These are phyloP conservation scores for Volucella inflata DNA, from an alignment of 2,888 invertebrate genomes.

Conservation along the genomic window DNA sequence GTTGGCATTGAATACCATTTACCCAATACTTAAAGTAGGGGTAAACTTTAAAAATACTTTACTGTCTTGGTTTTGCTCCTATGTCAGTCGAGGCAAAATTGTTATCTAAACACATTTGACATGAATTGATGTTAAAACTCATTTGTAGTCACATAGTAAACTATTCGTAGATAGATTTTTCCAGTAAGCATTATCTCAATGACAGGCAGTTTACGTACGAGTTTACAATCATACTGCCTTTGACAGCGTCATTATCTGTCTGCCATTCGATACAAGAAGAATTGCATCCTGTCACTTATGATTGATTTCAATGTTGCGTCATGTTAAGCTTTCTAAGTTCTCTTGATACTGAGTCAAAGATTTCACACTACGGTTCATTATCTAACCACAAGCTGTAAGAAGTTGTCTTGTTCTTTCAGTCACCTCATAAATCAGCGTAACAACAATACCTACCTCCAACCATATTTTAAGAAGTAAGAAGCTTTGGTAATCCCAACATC, in stretches of 20 bases:
- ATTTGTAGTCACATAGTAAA: slow-evolving; percentile 35
- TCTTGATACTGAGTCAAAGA: slow-evolving; percentile 46
- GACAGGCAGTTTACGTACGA: slow-evolving; percentile 27
- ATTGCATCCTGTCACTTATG: slow-evolving; percentile 47
- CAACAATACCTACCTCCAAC: slow-evolving; percentile 48
- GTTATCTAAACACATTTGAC: slow-evolving; percentile 47
- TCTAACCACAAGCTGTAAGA: slow-evolving; percentile 12
- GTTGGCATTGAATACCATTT: slow-evolving; percentile 10
- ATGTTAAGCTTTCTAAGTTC: slow-evolving; percentile 9
- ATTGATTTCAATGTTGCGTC: slow-evolving; percentile 60
- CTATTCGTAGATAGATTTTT: slow-evolving; percentile 12
- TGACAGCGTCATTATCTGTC: slow-evolving; percentile 41
- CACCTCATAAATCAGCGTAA: slow-evolving; percentile 56
- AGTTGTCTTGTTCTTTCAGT: slow-evolving; percentile 44
- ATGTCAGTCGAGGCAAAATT: slow-evolving; percentile 22
- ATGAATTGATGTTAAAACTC: slow-evolving; percentile 49
- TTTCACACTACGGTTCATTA: slow-evolving; percentile 26
- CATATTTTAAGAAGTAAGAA: slow-evolving; percentile 13
- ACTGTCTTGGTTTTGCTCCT: not conserved
- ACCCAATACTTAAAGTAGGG: not conserved
- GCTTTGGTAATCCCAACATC: slow-evolving; percentile 11
- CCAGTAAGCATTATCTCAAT: slow-evolving; percentile 38
- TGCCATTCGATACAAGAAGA: slow-evolving; percentile 37
- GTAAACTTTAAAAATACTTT: not conserved
- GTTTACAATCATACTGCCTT: not conserved